Base-by-base conservation (phyloP, 2,888 invertebrate genomes). In the Drosophila diplacantha region DNA sequence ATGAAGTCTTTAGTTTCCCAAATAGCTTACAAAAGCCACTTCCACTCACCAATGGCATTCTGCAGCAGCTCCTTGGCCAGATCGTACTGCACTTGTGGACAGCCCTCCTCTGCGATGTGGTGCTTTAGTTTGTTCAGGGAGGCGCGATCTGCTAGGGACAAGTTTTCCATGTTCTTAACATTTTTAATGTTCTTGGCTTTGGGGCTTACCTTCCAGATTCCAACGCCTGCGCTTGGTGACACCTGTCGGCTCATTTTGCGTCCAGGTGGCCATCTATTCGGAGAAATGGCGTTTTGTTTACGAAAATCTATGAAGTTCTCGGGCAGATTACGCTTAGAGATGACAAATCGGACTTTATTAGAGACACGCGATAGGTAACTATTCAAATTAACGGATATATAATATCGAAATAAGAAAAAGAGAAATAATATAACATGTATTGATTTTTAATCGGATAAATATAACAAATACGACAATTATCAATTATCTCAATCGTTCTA, bases 1-100 rank as follows among this genome's bases (percentile, higher is more conserved):
- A 26, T 3, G 1, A 1, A 16, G 16, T 22, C 16, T 3, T 59
- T 16, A 11, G 3, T 29, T 22, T 22, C 0, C 0, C 9, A 5
- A 24, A 3, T 3, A 8, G 7, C 35, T 3, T 4, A 6, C 11
- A 7, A 7, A 12, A 6, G 22, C 12, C 2, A 3, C 2, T 8
- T 11, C 11, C 31, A 11, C 66, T 85, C 89, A 94, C 95, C 95
- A 88, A 92, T 92, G 88, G 91, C 91, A 84, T 94, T 94, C 76
- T 94, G 93, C 74, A 96, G 89, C 37, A 96, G 89, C 81, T 95
- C 93, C 85, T 95, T 95, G 4, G 96, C 96, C 60, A 96, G 89
- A 55, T 95, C 94, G 67, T 95, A 94, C 88, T 96, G 96, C 11
- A 95, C 95, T 84, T 96, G 96, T 0, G 95, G 93, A 87, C 95